Percentiles rank a stretch among this genome's conserved stretches.
These are phyloP conservation scores for Onthophagus taurus DNA, from an alignment of 1,140 invertebrate species.

Conservation along the genomic window DNA sequence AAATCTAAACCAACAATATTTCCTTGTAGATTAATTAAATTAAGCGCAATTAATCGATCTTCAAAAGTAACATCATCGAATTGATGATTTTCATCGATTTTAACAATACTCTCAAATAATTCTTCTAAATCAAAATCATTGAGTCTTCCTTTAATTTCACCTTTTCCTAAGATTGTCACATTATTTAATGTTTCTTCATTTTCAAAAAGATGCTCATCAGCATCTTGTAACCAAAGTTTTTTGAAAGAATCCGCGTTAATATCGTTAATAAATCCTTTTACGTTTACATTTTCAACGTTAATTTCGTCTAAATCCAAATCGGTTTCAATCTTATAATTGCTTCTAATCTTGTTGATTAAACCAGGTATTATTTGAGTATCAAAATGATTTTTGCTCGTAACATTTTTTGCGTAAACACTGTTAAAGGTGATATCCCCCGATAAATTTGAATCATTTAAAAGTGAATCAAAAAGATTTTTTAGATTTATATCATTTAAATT, in stretches of 20 bases:
- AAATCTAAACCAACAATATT: slow-evolving; percentile 31
- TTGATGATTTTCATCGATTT: slow-evolving; percentile 32
- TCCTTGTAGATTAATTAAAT: slow-evolving; percentile 19
- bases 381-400: too few species aligned
- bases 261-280: slow-evolving; percentile 10
- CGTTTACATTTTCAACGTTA: background rate
- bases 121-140: slow-evolving; percentile 34
- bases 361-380: too few species aligned
- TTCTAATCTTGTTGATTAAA: too few species aligned
- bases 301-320: too few species aligned
- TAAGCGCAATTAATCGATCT: slow-evolving; percentile 4
- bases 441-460: too few species aligned
- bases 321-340: too few species aligned
- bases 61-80: slow-evolving; percentile 33
- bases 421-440: too few species aligned
- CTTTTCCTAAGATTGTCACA: slow-evolving; percentile 25
- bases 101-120: slow-evolving; percentile 34
- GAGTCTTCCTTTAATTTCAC: slow-evolving; percentile 29
- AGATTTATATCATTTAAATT: too few species aligned
- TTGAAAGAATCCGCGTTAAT: slow-evolving; percentile 21
- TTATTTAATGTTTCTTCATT: slow-evolving; percentile 34
- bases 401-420: too few species aligned
- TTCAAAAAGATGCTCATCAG: slow-evolving; percentile 16
- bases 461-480: too few species aligned
- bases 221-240: slow-evolving; percentile 28